These are phyloP conservation scores for Neoarius graeffei DNA, from an alignment of 2,113 vertebrate genomes.

Conservation along the genomic window DNA sequence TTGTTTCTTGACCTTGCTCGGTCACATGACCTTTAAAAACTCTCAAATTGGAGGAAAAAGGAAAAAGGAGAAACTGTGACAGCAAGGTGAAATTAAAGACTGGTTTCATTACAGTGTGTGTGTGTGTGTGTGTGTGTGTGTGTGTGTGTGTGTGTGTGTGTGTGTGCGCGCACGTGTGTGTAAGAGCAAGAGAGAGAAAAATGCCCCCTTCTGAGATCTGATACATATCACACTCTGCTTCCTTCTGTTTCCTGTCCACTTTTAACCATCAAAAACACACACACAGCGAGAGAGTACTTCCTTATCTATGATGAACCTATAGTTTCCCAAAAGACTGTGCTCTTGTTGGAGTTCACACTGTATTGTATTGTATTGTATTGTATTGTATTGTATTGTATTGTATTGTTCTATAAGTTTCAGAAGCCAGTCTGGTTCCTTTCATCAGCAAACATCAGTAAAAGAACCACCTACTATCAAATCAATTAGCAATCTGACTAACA, in stretches of 20 bases:
- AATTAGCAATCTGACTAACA: not conserved
- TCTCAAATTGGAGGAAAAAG: slow-evolving; percentile 16
- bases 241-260: slow-evolving; percentile 76
- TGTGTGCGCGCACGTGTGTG: slow-evolving; percentile 56
- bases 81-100: slow-evolving; percentile 60
- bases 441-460: not conserved
- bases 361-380: no score
- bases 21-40: slow-evolving; percentile 72
- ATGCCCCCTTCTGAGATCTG: slow-evolving; percentile 65
- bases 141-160: slow-evolving; percentile 53
- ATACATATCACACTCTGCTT: slow-evolving; percentile 78
- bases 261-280: slow-evolving; percentile 73
- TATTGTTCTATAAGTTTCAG: not conserved
- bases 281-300: slow-evolving; percentile 11
- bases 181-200: slow-evolving; percentile 51
- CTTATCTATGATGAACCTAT: not conserved
- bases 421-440: not conserved
- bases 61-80: slow-evolving; percentile 56
- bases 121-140: slow-evolving; percentile 56
- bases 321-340: not conserved
- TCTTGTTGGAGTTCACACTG: not conserved
- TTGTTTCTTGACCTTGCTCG: slow-evolving; percentile 72
- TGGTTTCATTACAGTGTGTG: slow-evolving; percentile 48
- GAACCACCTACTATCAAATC: not conserved
- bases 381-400: no score